phyloP scores from a whole-genome alignment of 2,888 invertebrate genomes.

The Kuschelorhynchus macadamiae region DNA sequence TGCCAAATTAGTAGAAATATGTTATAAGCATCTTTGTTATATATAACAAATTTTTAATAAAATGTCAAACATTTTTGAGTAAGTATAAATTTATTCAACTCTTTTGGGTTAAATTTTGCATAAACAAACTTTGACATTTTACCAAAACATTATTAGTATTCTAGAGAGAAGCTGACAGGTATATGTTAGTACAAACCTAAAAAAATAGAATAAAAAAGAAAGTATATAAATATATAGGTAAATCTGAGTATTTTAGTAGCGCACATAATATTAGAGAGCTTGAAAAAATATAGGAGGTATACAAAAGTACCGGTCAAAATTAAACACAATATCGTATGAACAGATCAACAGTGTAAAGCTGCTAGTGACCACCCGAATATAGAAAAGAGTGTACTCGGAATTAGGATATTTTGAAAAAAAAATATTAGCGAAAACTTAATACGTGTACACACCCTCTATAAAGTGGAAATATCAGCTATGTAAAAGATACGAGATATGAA shows the following conservation, averaged over 20 bases:
- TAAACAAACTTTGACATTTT: slow-evolving; percentile 1
- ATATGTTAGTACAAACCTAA: slow-evolving; percentile 1
- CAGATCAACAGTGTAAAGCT: slow-evolving; percentile 36
- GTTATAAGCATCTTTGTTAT: slow-evolving; percentile 38
- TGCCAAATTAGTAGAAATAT: slow-evolving; percentile 5
- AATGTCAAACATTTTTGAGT: slow-evolving; percentile 7
- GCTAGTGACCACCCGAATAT: slow-evolving; percentile 1
- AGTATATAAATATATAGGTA: slow-evolving; percentile 19
- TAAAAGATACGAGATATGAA: slow-evolving; percentile 39
- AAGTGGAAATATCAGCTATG: neutral
- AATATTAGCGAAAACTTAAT: neutral
- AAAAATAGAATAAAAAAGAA: slow-evolving; percentile 3
- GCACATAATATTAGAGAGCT: slow-evolving; percentile 20
- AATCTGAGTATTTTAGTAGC: slow-evolving; percentile 27
- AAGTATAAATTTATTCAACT: slow-evolving; percentile 3
- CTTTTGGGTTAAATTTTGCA: neutral
- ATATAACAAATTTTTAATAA: neutral
- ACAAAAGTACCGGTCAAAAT: slow-evolving; percentile 13
- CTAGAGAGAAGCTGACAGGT: neutral
- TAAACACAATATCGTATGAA: slow-evolving; percentile 27
- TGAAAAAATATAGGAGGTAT: slow-evolving; percentile 10
- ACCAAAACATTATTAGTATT: slow-evolving; percentile 2
- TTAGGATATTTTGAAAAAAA: too few relatives aligned
- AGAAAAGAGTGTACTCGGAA: slow-evolving; percentile 10
- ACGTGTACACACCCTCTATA: slow-evolving; percentile 12